Evolutionary conservation across 1,140 invertebrate genomes (phyloP).

Genomic region (Ceratitis capitata): DNA sequence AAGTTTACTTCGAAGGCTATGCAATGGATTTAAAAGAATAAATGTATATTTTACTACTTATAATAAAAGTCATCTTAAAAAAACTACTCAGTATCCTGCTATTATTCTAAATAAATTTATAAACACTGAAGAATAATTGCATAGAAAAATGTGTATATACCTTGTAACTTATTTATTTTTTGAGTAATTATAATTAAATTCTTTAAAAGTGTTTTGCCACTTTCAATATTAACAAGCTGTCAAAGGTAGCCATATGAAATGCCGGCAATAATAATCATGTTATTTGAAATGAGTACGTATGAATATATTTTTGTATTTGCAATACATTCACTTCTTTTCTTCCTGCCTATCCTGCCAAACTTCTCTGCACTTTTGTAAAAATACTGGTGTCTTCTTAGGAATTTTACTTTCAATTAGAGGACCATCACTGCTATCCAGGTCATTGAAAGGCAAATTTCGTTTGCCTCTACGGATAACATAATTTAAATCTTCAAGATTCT

Average conservation of each 20-base stretch:
- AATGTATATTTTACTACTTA: too few relatives aligned
- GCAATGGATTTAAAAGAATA: too few relatives aligned
- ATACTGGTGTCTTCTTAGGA: constrained; percentile 16
- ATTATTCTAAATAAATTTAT: too few relatives aligned
- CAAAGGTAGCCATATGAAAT: too few relatives aligned
- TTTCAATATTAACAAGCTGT: too few relatives aligned
- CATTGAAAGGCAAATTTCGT: constrained; percentile 44
- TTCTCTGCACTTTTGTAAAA: constrained; percentile 39
- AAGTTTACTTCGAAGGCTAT: too few relatives aligned
- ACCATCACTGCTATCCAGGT: constrained; percentile 10
- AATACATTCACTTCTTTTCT: constrained; percentile 34
- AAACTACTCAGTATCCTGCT: too few relatives aligned
- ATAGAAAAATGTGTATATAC: neutral
- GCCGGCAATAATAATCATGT: too few relatives aligned
- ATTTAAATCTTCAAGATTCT: constrained; percentile 64
- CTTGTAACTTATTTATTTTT: neutral
- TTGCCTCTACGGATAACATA: constrained; percentile 53
- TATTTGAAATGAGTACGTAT: neutral
- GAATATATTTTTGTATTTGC: neutral
- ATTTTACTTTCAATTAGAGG: constrained; percentile 31
- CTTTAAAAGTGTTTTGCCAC: neutral
- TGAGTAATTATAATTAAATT: neutral
- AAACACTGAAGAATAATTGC: too few relatives aligned
- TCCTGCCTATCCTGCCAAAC: constrained; percentile 43
- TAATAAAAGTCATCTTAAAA: too few relatives aligned